These are phyloP conservation scores for Rousettus madagascariensis DNA, from an alignment of 2,797 vertebrate species.

Conservation along the genomic window DNA sequence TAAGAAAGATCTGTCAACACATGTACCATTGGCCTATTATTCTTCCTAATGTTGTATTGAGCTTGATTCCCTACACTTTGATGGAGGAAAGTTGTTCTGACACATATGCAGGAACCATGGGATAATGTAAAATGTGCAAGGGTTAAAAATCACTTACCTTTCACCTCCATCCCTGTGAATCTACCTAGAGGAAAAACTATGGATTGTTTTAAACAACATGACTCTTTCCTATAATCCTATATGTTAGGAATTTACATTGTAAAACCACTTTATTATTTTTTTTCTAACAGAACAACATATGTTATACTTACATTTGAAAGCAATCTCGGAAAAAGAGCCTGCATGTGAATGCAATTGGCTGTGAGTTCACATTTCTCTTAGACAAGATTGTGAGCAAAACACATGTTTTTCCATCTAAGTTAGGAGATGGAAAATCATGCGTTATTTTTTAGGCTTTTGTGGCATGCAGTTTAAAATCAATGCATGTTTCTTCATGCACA, in stretches of 20 bases:
- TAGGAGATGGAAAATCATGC: constrained; percentile 70
- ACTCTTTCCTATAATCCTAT: constrained; percentile 60
- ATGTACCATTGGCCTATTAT: constrained; percentile 55
- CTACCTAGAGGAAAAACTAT: constrained; percentile 48
- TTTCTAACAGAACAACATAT: constrained; percentile 57
- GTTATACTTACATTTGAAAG: constrained; percentile 69
- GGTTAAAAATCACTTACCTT: constrained; percentile 24
- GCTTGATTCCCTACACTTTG: background rate
- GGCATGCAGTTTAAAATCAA: constrained; percentile 66
- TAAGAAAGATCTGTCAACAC: constrained; percentile 73
- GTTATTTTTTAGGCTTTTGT: constrained; percentile 59
- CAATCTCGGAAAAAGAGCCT: constrained; percentile 59
- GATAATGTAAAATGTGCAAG: background rate
- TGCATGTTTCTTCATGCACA: constrained; percentile 61
- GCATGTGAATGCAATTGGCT: constrained; percentile 66
- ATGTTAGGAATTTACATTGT: constrained; percentile 66
- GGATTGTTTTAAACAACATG: constrained; percentile 44
- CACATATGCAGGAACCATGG: background rate
- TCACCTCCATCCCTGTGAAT: background rate
- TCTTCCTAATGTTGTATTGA: constrained; percentile 60
- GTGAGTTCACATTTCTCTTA: constrained; percentile 66
- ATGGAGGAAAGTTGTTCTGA: constrained; percentile 28
- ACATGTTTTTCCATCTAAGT: constrained; percentile 77
- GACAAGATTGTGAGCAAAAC: constrained; percentile 72
- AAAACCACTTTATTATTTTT: constrained; percentile 65